A percentile compares a stretch with the other conserved stretches of the same genome.
These are phyloP conservation scores for Paratilapia polleni DNA, from an alignment of 2,113 vertebrate genomes.

Conservation along the genomic window DNA sequence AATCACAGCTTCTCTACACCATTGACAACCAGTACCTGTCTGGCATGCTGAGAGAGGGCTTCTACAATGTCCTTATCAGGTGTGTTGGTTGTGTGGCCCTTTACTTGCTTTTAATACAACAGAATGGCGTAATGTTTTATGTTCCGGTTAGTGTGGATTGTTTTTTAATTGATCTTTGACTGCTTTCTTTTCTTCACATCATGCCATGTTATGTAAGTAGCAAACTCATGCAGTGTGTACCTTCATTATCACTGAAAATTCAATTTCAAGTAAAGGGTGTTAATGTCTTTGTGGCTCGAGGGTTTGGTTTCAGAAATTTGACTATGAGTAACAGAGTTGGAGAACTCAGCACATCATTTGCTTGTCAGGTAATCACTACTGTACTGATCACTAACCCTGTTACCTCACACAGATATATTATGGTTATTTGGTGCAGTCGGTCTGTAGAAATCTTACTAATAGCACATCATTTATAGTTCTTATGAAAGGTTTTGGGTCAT, in stretches of 20 bases:
- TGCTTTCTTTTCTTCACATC: background rate
- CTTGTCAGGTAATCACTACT: background rate
- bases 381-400: constrained; percentile 18
- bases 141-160: background rate
- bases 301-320: background rate
- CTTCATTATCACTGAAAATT: background rate
- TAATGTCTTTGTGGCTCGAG: background rate
- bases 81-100: constrained; percentile 5
- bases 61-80: constrained; percentile 93
- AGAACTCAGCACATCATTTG: background rate
- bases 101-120: background rate
- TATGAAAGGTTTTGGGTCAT: background rate
- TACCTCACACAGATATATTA: constrained; percentile 6
- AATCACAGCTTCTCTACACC: constrained; percentile 93
- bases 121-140: background rate
- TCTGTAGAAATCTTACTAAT: background rate
- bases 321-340: background rate
- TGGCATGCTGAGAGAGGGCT: constrained; percentile 92
- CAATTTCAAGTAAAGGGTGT: background rate
- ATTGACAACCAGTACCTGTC: constrained; percentile 96
- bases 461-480: constrained; percentile 6
- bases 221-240: background rate
- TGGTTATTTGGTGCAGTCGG: constrained; percentile 1
- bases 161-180: background rate
- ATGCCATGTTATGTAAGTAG: background rate